Conservation (phyloP, 1,140 invertebrate genomes). For the Aphaenogaster ashmeadi region DNA sequence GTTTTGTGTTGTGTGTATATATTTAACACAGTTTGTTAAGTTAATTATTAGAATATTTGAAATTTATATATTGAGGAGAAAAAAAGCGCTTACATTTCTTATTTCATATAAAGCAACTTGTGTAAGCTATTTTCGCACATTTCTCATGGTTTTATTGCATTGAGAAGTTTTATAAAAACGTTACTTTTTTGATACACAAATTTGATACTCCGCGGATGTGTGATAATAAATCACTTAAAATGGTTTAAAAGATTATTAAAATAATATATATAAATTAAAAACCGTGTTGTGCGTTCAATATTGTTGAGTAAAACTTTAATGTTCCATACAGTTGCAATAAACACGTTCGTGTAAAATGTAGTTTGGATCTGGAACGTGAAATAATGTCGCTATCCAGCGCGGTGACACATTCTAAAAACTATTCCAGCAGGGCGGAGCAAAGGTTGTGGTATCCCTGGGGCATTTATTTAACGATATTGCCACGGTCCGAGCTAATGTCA, state of each 20-base stretch:
- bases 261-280: not conserved
- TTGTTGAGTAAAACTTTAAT: not conserved
- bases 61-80: not conserved
- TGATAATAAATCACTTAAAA: not conserved
- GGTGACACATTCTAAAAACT: conserved; percentile 70
- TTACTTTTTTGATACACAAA: not conserved
- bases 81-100: not conserved
- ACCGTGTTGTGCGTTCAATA: not conserved
- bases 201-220: not conserved
- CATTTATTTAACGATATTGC: conserved; percentile 62
- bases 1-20: too few relatives aligned
- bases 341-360: not conserved
- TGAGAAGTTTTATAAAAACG: not conserved
- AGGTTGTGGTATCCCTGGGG: conserved; percentile 66
- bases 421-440: conserved; percentile 64
- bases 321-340: not conserved
- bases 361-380: conserved; percentile 25
- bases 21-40: not conserved
- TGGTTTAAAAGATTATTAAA: not conserved
- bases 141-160: not conserved
- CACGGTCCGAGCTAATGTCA: conserved; percentile 70
- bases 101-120: not conserved
- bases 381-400: conserved; percentile 15
- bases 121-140: not conserved
- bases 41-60: not conserved